Conservation (phyloP, 2,113 vertebrate genomes). For the Puma concolor region DNA sequence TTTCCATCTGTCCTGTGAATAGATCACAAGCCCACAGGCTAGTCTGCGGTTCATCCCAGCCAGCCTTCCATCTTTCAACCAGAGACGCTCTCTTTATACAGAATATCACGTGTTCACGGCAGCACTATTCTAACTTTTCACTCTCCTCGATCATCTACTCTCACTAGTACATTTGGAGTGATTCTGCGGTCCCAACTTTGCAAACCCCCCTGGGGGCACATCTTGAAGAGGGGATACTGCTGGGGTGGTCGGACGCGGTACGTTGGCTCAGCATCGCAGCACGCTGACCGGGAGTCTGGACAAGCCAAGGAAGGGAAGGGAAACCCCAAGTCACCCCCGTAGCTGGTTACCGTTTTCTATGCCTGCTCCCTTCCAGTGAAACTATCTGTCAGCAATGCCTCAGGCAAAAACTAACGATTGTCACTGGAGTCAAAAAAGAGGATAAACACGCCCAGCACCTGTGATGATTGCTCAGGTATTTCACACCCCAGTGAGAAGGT, state of each 20-base stretch:
- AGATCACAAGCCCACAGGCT: background rate
- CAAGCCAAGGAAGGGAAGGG: background rate
- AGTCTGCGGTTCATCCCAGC: rapidly evolving
- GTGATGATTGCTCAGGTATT: background rate
- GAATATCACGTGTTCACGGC: background rate
- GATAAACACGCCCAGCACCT: background rate
- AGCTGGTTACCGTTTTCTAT: background rate
- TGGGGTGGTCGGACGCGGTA: background rate
- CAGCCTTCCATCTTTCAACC: background rate
- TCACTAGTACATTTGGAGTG: background rate
- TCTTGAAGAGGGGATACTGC: background rate
- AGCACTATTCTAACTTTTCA: background rate
- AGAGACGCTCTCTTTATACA: background rate
- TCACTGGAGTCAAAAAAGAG: constrained; percentile 56
- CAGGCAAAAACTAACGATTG: constrained; percentile 33
- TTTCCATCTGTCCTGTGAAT: background rate
- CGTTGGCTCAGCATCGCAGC: background rate
- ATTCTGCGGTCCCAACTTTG: background rate
- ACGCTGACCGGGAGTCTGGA: background rate
- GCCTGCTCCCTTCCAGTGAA: background rate
- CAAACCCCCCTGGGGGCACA: background rate
- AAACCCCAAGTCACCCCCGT: background rate
- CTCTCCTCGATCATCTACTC: background rate
- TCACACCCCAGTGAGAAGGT: background rate
- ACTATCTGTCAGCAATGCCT: constrained; percentile 55